phyloP scores from a whole-genome alignment of 1,140 invertebrate genomes.

The Drosophila mojavensis region DNA sequence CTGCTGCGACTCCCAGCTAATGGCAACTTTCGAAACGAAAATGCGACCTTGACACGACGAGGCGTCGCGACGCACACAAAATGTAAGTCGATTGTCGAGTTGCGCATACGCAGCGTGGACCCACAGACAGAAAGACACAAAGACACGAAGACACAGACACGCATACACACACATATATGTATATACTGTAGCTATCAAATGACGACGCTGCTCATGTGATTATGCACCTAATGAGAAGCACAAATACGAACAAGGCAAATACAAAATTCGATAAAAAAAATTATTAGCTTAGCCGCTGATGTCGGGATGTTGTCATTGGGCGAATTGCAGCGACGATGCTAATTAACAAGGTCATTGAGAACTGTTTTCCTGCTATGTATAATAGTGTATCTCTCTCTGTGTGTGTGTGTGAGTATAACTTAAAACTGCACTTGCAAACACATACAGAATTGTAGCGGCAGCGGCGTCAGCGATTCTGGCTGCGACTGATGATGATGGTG shows the following conservation, averaged over 20 bases:
- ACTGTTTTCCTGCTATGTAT: not conserved
- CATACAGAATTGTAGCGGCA: slow-evolving; percentile 60
- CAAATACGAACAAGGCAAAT: slow-evolving; percentile 33
- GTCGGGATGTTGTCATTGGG: slow-evolving; percentile 23
- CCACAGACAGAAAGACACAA: not conserved
- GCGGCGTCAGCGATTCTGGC: slow-evolving; percentile 43
- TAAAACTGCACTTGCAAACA: slow-evolving; percentile 48
- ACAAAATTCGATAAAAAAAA: slow-evolving; percentile 54
- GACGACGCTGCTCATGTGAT: slow-evolving; percentile 31
- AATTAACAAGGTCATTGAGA: slow-evolving; percentile 61
- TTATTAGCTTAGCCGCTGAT: slow-evolving; percentile 13
- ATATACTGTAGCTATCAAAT: not conserved
- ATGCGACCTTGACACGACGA: slow-evolving; percentile 61
- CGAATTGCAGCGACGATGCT: slow-evolving; percentile 36
- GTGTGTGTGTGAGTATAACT: slow-evolving; percentile 20
- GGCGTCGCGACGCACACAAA: slow-evolving; percentile 16
- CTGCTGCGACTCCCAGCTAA: slow-evolving; percentile 17
- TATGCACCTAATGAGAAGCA: slow-evolving; percentile 16
- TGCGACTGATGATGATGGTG: slow-evolving; percentile 32
- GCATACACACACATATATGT: not conserved
- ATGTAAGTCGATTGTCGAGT: slow-evolving; percentile 40
- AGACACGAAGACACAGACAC: not conserved
- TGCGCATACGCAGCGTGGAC: slow-evolving; percentile 62
- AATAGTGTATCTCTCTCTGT: slow-evolving; percentile 1
- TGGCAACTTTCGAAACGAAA: slow-evolving; percentile 51